phyloP scores from a whole-genome alignment of 2,797 vertebrate genomes.

The Tenualosa thibaudeaui region DNA sequence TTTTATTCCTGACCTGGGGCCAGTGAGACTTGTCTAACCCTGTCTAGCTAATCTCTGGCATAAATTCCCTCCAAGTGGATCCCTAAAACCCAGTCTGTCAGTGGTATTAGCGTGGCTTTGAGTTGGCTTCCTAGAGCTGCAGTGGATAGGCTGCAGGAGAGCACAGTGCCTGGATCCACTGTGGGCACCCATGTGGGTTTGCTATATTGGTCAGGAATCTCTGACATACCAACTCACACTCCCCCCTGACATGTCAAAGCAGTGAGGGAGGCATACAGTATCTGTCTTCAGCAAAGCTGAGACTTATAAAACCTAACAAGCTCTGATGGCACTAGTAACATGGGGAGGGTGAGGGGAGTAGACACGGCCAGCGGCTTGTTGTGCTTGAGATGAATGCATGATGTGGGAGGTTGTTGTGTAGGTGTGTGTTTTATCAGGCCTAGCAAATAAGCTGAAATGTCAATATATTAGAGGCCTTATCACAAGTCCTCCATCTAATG shows the following conservation, averaged over 20 bases:
- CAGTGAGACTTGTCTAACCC: constrained; percentile 39
- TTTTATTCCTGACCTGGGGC: constrained; percentile 36
- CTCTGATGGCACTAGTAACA: background rate
- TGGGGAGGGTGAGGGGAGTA: background rate
- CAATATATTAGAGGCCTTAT: constrained; percentile 70
- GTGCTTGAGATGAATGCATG: background rate
- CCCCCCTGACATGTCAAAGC: constrained; percentile 43
- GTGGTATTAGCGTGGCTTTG: constrained; percentile 43
- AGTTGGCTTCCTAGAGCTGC: constrained; percentile 42
- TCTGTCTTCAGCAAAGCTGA: background rate
- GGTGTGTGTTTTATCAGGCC: constrained; percentile 28
- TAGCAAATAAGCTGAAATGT: constrained; percentile 60
- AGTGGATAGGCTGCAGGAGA: constrained; percentile 26
- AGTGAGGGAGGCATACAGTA: background rate
- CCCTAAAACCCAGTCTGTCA: constrained; percentile 41
- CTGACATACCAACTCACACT: constrained; percentile 47
- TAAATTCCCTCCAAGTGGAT: constrained; percentile 35
- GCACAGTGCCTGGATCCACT: constrained; percentile 10
- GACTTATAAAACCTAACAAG: background rate
- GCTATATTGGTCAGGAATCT: constrained; percentile 58
- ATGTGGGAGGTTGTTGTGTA: background rate
- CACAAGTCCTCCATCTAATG: constrained; percentile 69
- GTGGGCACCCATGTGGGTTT: constrained; percentile 27
- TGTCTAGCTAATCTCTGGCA: constrained; percentile 38
- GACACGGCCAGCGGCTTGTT: background rate